Base-by-base conservation (phyloP, 2,113 vertebrate genomes). In the Oncorhynchus keta region DNA sequence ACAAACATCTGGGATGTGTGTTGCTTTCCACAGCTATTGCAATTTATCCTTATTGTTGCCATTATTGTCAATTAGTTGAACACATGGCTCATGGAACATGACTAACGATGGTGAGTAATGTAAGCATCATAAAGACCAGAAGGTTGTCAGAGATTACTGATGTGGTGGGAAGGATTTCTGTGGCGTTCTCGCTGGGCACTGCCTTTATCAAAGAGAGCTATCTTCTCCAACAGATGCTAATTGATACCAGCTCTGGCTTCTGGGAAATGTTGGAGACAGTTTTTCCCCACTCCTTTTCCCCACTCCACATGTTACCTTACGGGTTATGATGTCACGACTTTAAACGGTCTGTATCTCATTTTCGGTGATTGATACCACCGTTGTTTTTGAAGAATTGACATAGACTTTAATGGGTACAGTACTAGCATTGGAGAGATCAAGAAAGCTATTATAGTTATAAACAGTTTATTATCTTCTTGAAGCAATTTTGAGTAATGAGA, bases 21-120 rank as follows among this genome's bases (percentile, higher is more conserved):
- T 73, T 75, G 14, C 81, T 84, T 81, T 84, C 80, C 85, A 76
- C 81, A 62, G 79, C 76, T 83, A 84, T 87, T 86, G 82, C 82
- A 83, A 75, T 82, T 83, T 72, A 35, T 57, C 74, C 81, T 76
- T 83, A 90, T 84, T 78, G 82, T 83, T 78, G 74, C 84, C 82
- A 86, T 88, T 89, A 85, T 80, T 84, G 80, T 90, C 87, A 81
- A 81, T 85, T 84, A 86, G 86, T 77, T 76, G 49, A 80, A 85
- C 83, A 82, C 86, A 82, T 26, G 83, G 72, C 75, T 85, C 83
- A 62, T 78, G 81, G 83, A 87, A 87, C 83, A 83, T 85, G 87
- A 85, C 85, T 88, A 88, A 89, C 79, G 85, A 83, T 65, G 76
- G 70, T 73, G 69, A 70, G 64, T 88, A 86, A 84, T 81, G 81